Evolutionary conservation across 1,140 invertebrate genomes (phyloP), one percentile per base, ranked within the genome.

Genomic region (Bombus pascuorum): DNA sequence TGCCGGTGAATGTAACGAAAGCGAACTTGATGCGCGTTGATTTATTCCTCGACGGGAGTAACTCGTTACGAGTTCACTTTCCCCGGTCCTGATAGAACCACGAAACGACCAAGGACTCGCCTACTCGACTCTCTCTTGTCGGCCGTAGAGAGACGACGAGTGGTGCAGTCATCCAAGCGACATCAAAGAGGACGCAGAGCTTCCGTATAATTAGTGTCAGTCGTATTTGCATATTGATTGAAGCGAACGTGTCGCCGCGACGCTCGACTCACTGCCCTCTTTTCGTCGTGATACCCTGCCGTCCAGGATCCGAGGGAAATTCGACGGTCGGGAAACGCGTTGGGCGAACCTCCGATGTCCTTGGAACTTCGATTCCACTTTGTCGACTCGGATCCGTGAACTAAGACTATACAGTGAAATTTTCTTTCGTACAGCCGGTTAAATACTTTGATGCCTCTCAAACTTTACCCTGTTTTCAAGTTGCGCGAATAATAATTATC

Each of bases 161-260:
- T 73, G 73, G 68, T 32, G 87, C 90, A 89, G 88, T 91, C 89
- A 89, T 89, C 87, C 91, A 90, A 86, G 85, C 82, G 89, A 94
- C 92, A 94, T 95, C 94, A 95, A 95, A 95, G 94, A 91, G 93
- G 89, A 92, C 90, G 90, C 87, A 89, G 91, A 92, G 93, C 94
- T 95, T 93, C 93, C 93, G 94, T 95, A 94, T 95, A 95, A 95
- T 95, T 95, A 94, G 93, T 93, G 92, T 93, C 93, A 93, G 92
- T 90, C 91, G 91, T 93, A 95, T 95, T 95, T 95, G 92, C 94
- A 95, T 95, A 95, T 95, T 95, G 94, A 95, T 94, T 93, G 93
- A 91, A 93, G 92, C 93, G 92, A 89, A 92, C 91, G 90, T 92
- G 91, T 92, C 89, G 87, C 89, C 83, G 83, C 89, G 89, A 85